Base-by-base conservation (phyloP, 2,113 vertebrate genomes). In the Aramus guarauna region DNA sequence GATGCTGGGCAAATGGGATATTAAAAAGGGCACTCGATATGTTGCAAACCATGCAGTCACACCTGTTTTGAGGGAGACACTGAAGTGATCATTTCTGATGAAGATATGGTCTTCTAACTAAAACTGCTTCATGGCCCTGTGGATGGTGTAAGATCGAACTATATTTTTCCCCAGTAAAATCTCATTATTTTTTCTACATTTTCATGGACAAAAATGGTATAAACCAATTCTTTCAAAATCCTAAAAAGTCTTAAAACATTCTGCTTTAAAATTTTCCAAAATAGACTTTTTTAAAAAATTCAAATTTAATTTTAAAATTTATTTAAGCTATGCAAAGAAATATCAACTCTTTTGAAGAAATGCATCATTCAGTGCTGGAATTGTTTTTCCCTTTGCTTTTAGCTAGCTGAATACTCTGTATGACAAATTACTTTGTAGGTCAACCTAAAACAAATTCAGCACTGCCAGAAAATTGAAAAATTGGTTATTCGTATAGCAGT, bases 401-500 rank as follows among this genome's bases (percentile, higher is more conserved):
- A 69, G 56, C 30, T 74, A 89, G 20, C 56, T 72, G 62, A 81
- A 47, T 85, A 78, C 8, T 41, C 63, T 22, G 24, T 59, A 36
- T 85, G 48, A 68, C 24, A 85, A 82, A 95, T 90, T 69, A 67
- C 52, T 80, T 67, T 47, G 37, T 30, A 81, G 37, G 80, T 91
- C 72, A 92, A 77, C n/a, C 52, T 52, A 87, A 91, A 92, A 37
- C 47, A 86, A 91, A 86, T 75, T 81, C 39, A 72, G 74, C 93
- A 90, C 69, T 69, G 23, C 21, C 62, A 88, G 69, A 85, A 92
- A 94, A 85, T 11, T 56, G 89, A 90, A 87, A 88, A 92, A 90
- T 36, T 43, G 37, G 11, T 88, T 78, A 90, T 87, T 82, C 22
- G 47, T n/a, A 24, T 34, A 72, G 47, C 29, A 77, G 26, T 85